Conservation (phyloP, 2,113 vertebrate species). For the cattle (Bos taurus) region ARS-UCD2.0 NC_037331.1:15842001-15842500, state of each 20-base stretch:
- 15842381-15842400: conserved; percentile 26
- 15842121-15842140: conserved; percentile 80
- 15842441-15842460: neutral
- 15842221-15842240: neutral
- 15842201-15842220: conserved; percentile 42
- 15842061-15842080: conserved; percentile 80
- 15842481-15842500: neutral
- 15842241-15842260: neutral
- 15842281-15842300: neutral
- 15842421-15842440: neutral
- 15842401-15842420: neutral
- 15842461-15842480: neutral
- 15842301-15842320: conserved; percentile 10
- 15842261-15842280: neutral
- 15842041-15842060: conserved; percentile 78
- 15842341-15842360: conserved; percentile 12
- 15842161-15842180: neutral
- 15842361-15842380: conserved; percentile 16
- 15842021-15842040: conserved; percentile 81
- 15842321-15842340: conserved; percentile 32
- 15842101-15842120: conserved; percentile 82
- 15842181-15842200: conserved; percentile 56
- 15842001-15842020: conserved; percentile 83
- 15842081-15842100: conserved; percentile 82
- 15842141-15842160: conserved; percentile 40